Conservation (phyloP, 2,797 vertebrate species). For the Phylloscopus collybita region DNA sequence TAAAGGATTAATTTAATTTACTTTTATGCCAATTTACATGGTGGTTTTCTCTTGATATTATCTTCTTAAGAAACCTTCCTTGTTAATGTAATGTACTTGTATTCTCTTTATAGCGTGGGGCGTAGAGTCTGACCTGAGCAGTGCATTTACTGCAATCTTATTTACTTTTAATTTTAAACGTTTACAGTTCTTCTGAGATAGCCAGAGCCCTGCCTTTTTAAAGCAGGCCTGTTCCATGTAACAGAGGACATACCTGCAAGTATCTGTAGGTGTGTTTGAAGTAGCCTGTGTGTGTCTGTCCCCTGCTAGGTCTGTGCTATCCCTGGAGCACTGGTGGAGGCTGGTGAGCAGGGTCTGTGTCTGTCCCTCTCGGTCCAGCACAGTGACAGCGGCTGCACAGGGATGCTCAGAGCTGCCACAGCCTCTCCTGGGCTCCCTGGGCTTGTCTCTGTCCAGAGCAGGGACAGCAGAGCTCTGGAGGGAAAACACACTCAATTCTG, state of each 20-base stretch:
- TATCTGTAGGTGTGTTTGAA: not conserved
- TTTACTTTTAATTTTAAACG: not conserved
- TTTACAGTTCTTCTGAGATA: not conserved
- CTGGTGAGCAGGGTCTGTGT: not conserved
- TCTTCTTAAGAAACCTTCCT: not conserved
- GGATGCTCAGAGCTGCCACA: not conserved
- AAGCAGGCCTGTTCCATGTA: not conserved
- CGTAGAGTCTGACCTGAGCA: not conserved
- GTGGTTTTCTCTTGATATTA: not conserved
- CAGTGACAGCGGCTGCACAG: not conserved
- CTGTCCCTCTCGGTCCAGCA: not conserved
- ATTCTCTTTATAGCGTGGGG: not conserved
- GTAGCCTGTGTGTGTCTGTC: not conserved
- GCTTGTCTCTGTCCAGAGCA: not conserved
- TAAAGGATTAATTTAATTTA: not conserved
- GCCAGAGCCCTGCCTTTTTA: not conserved
- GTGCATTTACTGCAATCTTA: not conserved
- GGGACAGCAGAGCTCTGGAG: not conserved
- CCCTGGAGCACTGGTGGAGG: not conserved
- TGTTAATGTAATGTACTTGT: not conserved
- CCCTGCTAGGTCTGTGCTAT: not conserved
- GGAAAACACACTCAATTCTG: not conserved
- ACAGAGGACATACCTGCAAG: not conserved
- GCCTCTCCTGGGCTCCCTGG: not conserved
- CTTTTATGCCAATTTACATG: not conserved